These are phyloP conservation scores for Eupithecia inturbata DNA, from an alignment of 2,888 invertebrate species.

Conservation along the genomic window DNA sequence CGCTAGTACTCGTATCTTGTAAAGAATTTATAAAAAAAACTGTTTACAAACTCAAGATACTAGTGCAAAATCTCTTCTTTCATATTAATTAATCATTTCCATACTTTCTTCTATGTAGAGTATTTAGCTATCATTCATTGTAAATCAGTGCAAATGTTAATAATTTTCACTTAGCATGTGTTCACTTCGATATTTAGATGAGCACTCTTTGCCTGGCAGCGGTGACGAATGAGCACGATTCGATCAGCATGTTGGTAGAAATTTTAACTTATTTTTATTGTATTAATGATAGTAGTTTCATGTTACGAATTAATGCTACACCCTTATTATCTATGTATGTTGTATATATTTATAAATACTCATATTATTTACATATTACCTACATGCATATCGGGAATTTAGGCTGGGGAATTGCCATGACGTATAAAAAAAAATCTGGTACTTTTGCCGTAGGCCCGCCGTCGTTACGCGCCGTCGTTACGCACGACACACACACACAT, in stretches of 20 bases:
- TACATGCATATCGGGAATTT: background rate
- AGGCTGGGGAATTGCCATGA: background rate
- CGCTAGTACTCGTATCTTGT: slow-evolving; percentile 33
- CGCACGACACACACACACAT: background rate
- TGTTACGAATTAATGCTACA: slow-evolving; percentile 1
- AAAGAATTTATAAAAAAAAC: slow-evolving; percentile 17
- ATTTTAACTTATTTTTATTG: background rate
- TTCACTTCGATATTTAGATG: slow-evolving; percentile 63
- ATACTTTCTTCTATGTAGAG: slow-evolving; percentile 55
- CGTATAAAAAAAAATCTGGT: background rate
- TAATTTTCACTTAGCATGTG: slow-evolving; percentile 67
- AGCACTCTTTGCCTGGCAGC: slow-evolving; percentile 63
- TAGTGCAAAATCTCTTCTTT: slow-evolving; percentile 49
- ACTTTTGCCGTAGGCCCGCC: no score
- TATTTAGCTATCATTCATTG: slow-evolving; percentile 42
- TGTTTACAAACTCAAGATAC: slow-evolving; percentile 49
- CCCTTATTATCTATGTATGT: background rate
- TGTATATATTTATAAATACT: background rate
- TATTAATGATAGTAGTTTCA: background rate
- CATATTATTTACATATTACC: background rate
- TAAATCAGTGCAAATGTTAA: slow-evolving; percentile 40
- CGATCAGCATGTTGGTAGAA: slow-evolving; percentile 65
- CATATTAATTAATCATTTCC: slow-evolving; percentile 29
- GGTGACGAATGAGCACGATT: slow-evolving; percentile 63
- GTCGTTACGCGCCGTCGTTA: no score